Percentiles rank a stretch among this genome's conserved stretches.
Conservation (phyloP, 2,888 invertebrate species). For the Capitulum mitella region DNA sequence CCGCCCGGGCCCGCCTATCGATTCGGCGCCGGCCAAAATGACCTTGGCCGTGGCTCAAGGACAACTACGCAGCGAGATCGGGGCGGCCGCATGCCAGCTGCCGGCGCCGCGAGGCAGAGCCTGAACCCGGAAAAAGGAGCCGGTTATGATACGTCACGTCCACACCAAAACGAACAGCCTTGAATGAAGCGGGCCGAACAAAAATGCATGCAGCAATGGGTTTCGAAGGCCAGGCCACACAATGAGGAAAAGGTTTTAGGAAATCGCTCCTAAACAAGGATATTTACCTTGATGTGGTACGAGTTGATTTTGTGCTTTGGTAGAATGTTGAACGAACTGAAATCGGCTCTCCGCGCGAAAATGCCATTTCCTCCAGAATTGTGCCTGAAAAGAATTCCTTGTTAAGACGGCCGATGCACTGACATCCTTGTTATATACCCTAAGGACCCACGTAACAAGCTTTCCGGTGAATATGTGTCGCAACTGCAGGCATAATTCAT, state of each 20-base stretch:
- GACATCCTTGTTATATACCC: too few relatives aligned
- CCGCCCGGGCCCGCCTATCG: neutral
- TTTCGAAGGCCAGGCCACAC: too few relatives aligned
- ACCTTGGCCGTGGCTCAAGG: slow-evolving; percentile 21
- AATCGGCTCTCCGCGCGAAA: slow-evolving; percentile 85
- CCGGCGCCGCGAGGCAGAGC: neutral
- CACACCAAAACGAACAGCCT: too few relatives aligned
- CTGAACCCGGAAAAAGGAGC: neutral
- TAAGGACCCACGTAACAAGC: too few relatives aligned
- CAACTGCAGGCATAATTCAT: too few relatives aligned
- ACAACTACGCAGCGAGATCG: neutral
- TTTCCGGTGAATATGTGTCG: too few relatives aligned
- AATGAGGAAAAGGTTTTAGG: too few relatives aligned
- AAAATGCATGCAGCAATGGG: too few relatives aligned
- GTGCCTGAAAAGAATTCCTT: too few relatives aligned
- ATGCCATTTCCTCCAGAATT: slow-evolving; percentile 81
- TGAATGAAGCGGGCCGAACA: neutral
- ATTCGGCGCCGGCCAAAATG: neutral
- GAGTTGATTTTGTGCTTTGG: slow-evolving; percentile 95
- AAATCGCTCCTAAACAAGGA: too few relatives aligned
- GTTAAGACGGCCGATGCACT: too few relatives aligned
- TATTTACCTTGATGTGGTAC: slow-evolving; percentile 93
- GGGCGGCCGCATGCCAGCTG: slow-evolving; percentile 30
- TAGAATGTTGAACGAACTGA: slow-evolving; percentile 87
- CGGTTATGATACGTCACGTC: too few relatives aligned